Evolutionary conservation across 2,113 vertebrate species (phyloP), one percentile per base, ranked within the genome.

Genomic region (Lepisosteus oculatus): DNA sequence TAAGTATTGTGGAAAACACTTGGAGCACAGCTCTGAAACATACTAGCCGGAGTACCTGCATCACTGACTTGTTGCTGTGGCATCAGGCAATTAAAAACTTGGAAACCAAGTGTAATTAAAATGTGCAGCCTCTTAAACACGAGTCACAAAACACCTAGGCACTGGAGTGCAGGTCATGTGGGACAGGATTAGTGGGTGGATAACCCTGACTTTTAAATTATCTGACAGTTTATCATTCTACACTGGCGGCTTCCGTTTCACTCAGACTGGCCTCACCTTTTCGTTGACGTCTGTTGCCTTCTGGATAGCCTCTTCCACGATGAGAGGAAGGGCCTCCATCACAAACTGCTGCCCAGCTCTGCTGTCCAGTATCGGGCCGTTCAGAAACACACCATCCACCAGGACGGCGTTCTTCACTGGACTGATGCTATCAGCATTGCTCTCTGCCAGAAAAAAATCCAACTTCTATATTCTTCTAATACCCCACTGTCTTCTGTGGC

Each of bases 271-370:
- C 43, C 68, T 59, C 89, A 94, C 95, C 94, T 96, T 96, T 79
- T 92, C 89, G 59, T 70, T 88, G 65, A 93, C 70, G 68, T 95
- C 85, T 3, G 88, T 86, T 0, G 90, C 92, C 76, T 94, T 95
- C 80, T 82, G 87, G 68, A 96, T 80, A n/a, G 92, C 81, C n/a
- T 95, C 91, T 72, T 94, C 88, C 87, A 95, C 87, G 70, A 96
- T 91, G 3, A 96, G 79, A 61, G 80, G 84, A 75, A 87, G 92
- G 29, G 90, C 89, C 3, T 94, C 91, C 77, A 93, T 87, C 17
- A 96, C 83, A 85, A 96, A 94, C 67, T 85, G 86, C 76, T 94
- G 90, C 76, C 91, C 87, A 69, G 84, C 81, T 74, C 77, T 87
- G 44, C 77, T 74, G 43, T 95, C 84, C 73, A 83, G 81, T 43